A percentile compares a stretch with the other conserved stretches of the same genome.
Conservation (phyloP, 64 coral and sea anemone species). For the Montipora capricornis region DNA sequence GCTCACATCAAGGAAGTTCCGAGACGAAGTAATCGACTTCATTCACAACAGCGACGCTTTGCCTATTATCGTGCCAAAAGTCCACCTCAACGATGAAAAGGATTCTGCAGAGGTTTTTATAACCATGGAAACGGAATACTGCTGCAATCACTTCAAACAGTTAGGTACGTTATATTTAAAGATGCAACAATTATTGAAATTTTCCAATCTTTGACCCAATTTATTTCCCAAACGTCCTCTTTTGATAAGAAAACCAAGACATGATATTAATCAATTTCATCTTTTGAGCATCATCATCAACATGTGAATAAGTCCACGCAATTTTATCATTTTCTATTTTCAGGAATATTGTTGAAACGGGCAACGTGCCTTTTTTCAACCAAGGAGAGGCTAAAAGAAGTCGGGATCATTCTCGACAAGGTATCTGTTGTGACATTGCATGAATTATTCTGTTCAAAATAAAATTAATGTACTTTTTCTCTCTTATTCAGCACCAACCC, state of each 20-base stretch:
- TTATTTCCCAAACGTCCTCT: too few relatives aligned
- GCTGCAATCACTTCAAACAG: constrained; percentile 76
- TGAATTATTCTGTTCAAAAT: too few relatives aligned
- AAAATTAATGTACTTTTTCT: too few relatives aligned
- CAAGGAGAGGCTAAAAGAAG: constrained; percentile 92
- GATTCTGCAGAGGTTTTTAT: constrained; percentile 32
- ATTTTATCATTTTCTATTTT: constrained; percentile 1
- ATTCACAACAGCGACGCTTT: constrained; percentile 84
- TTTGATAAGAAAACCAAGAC: too few relatives aligned
- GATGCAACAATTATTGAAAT: background rate
- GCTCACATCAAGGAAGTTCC: constrained; percentile 80
- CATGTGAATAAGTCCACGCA: background rate
- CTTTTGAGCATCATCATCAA: background rate
- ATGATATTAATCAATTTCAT: background rate
- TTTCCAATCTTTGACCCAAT: too few relatives aligned
- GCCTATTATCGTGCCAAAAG: constrained; percentile 59
- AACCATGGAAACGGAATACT: constrained; percentile 28
- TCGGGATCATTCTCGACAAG: constrained; percentile 92
- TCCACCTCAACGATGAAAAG: constrained; percentile 10
- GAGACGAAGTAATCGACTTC: constrained; percentile 77
- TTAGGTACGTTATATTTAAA: constrained; percentile 69
- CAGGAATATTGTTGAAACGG: constrained; percentile 91
- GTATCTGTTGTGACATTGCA: constrained; percentile 16
- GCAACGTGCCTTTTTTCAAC: constrained; percentile 95
- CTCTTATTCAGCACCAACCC: too few relatives aligned